A percentile compares a stretch with the other conserved stretches of the same genome.
These are phyloP conservation scores for Oncorhynchus mykiss DNA, from an alignment of 2,113 vertebrate species.

Conservation along the genomic window DNA sequence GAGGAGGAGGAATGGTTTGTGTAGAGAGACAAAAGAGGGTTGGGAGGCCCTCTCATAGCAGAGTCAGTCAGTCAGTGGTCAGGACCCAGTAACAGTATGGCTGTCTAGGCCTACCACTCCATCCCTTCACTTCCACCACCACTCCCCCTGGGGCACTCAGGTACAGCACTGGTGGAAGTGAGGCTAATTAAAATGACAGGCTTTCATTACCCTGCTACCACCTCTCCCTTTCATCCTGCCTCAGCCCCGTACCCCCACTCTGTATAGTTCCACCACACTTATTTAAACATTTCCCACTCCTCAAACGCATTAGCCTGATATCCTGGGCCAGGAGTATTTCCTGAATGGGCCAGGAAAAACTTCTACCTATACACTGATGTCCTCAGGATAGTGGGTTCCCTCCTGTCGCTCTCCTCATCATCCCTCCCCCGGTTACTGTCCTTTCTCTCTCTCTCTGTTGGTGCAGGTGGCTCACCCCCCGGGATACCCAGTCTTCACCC, in stretches of 20 bases:
- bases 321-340: too few relatives aligned
- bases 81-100: background rate
- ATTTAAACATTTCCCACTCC: too few relatives aligned
- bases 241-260: background rate
- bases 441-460: constrained; percentile 4
- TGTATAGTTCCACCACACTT: too few relatives aligned
- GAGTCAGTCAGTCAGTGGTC: constrained; percentile 43
- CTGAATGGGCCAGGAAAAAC: too few relatives aligned
- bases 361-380: too few relatives aligned
- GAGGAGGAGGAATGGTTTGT: constrained; percentile 26
- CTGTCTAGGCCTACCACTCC: constrained; percentile 6
- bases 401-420: background rate
- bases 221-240: too few relatives aligned
- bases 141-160: constrained; percentile 2
- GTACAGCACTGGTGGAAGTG: background rate
- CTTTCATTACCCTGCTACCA: background rate
- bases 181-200: background rate
- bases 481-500: constrained; percentile 92
- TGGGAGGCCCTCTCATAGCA: background rate
- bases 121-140: constrained; percentile 3
- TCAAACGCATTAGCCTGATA: too few relatives aligned
- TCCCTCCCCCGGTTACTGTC: background rate
- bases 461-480: constrained; percentile 93
- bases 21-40: background rate
- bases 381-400: background rate